A percentile compares a stretch with the other conserved stretches of the same genome.
Conservation (phyloP, 2,888 invertebrate genomes). For the Aradus depressus region DNA sequence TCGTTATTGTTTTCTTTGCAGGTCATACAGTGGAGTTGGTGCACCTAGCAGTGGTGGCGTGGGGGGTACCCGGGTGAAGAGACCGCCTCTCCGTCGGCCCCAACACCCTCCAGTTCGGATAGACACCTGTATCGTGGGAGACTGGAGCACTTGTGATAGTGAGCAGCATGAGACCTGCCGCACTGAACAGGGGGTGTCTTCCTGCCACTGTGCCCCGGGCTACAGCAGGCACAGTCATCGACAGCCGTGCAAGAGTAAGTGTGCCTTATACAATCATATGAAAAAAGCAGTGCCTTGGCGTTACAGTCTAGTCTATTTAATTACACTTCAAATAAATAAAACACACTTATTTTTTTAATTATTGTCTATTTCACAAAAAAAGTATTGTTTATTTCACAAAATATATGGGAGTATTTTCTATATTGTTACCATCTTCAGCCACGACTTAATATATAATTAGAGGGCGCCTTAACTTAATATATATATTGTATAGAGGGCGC, state of each 20-base stretch:
- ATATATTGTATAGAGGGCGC: too few species aligned
- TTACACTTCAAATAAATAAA: too few species aligned
- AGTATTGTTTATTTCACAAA: too few species aligned
- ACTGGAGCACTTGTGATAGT: conserved; percentile 79
- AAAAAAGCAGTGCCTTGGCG: too few species aligned
- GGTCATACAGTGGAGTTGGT: conserved; percentile 12
- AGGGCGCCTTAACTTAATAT: too few species aligned
- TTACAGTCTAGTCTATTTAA: too few species aligned
- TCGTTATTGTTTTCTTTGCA: conserved; percentile 1
- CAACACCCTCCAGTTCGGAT: conserved; percentile 65
- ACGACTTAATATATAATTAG: too few species aligned
- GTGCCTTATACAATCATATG: too few species aligned
- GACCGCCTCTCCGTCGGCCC: conserved; percentile 43
- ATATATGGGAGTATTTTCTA: too few species aligned
- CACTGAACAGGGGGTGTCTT: conserved; percentile 75
- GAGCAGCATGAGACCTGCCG: conserved; percentile 79
- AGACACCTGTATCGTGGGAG: conserved; percentile 88
- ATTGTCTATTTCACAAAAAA: too few species aligned
- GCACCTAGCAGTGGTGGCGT: conserved; percentile 19
- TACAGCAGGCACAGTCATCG: conserved; percentile 52
- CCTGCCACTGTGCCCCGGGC: conserved; percentile 76
- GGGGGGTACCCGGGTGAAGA: conserved; percentile 28
- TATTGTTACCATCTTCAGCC: too few species aligned
- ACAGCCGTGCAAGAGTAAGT: conserved; percentile 56
- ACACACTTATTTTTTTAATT: too few species aligned